Evolutionary conservation across 2,888 invertebrate species (phyloP), one percentile per base, ranked within the genome.

Genomic region (Temnothorax ravouxi): DNA sequence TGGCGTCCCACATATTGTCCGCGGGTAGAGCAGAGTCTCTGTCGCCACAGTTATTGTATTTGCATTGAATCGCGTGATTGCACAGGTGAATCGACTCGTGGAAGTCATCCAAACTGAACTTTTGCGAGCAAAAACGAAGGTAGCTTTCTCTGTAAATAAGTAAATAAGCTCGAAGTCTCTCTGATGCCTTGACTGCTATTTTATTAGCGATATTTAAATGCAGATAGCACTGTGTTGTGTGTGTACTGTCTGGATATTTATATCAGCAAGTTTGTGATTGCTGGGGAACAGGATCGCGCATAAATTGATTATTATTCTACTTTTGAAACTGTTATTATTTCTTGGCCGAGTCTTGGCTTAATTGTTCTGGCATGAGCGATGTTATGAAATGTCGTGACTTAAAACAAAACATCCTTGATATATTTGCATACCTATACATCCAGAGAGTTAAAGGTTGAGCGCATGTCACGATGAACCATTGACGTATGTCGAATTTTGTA

Each of bases 1-100:
- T 97, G 96, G 93, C 97, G 97, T 98, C 98, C 99, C 99, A 99
- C 99, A 99, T 99, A 93, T 99, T 99, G 93, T 99, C 98, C 79
- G 96, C 96, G 0, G 99, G 99, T 79, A 99, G 95, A 1, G 97
- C 96, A 93, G 97, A 96, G 95, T 98, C 97, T 86, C 98, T 95
- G 84, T 97, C 96, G 1, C 95, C 96, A 83, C 94, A 96, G 91
- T 97, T 97, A 88, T 96, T 96, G 92, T 99, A 99, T 94, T 98
- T 97, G 91, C 97, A 97, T 94, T 99, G 99, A 44, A 99, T 97
- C 6, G 99, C 98, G 95, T 99, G 98, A 95, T 99, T 99, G 56
- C 98, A 98, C 67, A 99, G 95, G 95, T 99, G 99, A 62, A 99
- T 97, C 0, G 98, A 98, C 95, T 99, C 99, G 93, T 99, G 98